A percentile compares a stretch with the other conserved stretches of the same genome.
These are phyloP conservation scores for Steatornis caripensis DNA, from an alignment of 2,113 vertebrate genomes.

Conservation along the genomic window DNA sequence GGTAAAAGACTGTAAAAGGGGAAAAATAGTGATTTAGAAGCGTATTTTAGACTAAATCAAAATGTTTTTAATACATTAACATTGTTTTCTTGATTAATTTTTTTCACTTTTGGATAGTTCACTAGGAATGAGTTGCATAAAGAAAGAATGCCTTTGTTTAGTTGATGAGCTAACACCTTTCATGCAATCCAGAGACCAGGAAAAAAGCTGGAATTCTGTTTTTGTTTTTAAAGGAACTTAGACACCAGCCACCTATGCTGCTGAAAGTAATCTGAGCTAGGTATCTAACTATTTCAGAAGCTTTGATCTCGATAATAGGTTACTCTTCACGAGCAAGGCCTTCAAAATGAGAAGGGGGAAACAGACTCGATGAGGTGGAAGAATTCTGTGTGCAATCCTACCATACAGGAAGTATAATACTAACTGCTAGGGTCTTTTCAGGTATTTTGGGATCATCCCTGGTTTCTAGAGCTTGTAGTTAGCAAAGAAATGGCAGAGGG, in stretches of 20 bases:
- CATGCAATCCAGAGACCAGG: background rate
- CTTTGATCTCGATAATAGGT: background rate
- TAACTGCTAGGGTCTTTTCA: background rate
- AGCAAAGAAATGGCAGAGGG: background rate
- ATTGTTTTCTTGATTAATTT: background rate
- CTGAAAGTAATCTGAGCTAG: background rate
- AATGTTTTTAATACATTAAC: background rate
- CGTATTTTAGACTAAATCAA: background rate
- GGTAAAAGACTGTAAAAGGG: background rate
- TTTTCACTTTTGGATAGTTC: background rate
- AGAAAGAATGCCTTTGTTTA: background rate
- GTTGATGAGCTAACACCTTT: background rate
- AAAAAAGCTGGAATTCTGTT: background rate
- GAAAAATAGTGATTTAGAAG: background rate
- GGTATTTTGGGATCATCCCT: background rate
- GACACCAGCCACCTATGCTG: background rate
- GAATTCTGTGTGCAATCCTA: background rate
- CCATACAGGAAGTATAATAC: background rate
- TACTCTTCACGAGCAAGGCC: background rate
- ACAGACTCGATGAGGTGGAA: background rate
- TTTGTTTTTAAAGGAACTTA: background rate
- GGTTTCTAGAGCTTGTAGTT: background rate
- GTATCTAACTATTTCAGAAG: background rate
- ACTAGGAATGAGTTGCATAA: background rate
- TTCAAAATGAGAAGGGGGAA: background rate